These are phyloP conservation scores for Cyaniris semiargus DNA, from an alignment of 2,888 invertebrate genomes.

Conservation along the genomic window DNA sequence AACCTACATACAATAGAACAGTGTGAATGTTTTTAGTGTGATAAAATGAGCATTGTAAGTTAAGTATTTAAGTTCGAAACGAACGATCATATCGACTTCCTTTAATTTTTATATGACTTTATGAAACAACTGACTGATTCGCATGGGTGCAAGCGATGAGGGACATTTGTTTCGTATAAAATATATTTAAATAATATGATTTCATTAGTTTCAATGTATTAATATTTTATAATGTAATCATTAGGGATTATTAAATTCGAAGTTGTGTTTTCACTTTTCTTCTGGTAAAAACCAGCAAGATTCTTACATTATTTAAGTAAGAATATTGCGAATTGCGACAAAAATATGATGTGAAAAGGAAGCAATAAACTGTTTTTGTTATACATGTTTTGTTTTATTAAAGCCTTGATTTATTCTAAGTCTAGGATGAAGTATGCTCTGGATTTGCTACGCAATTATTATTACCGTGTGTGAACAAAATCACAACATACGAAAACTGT, in stretches of 20 bases:
- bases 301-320: too few relatives aligned
- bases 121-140: constrained; percentile 59
- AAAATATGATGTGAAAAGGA: constrained; percentile 50
- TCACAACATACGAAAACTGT: too few relatives aligned
- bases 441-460: too few relatives aligned
- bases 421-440: too few relatives aligned
- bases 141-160: constrained; percentile 66
- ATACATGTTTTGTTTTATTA: constrained; percentile 41
- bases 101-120: constrained; percentile 45
- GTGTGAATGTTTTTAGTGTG: constrained; percentile 38
- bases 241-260: background rate
- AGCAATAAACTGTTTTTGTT: constrained; percentile 72
- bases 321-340: constrained; percentile 40
- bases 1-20: background rate
- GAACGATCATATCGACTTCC: constrained; percentile 71
- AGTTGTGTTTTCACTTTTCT: constrained; percentile 34
- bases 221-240: background rate
- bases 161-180: constrained; percentile 54
- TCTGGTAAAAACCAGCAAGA: too few relatives aligned
- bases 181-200: constrained; percentile 34
- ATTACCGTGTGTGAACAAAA: too few relatives aligned
- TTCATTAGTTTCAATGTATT: background rate
- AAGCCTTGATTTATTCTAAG: background rate
- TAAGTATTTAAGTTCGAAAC: constrained; percentile 63
- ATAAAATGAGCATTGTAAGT: constrained; percentile 67